A percentile compares a stretch with the other conserved stretches of the same genome.
These are phyloP conservation scores for Deroplatys truncata DNA, from an alignment of 2,888 invertebrate species.

Conservation along the genomic window DNA sequence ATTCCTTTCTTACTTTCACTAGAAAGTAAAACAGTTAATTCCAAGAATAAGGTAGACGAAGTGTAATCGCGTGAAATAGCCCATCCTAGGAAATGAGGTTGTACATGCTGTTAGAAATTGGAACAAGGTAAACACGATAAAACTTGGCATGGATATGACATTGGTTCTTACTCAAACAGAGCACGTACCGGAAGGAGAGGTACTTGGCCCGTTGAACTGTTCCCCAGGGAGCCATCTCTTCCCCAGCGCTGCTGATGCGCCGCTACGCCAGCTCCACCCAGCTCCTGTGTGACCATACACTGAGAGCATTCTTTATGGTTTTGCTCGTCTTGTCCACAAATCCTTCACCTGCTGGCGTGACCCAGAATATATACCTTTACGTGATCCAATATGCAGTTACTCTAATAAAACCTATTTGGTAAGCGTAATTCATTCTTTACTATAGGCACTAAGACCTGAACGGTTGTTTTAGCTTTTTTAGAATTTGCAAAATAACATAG, in stretches of 20 bases:
- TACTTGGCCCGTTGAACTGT: neutral
- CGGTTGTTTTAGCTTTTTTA: no score
- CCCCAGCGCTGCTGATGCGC: neutral
- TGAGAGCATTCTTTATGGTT: neutral
- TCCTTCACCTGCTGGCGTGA: neutral
- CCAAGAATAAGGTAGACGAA: neutral
- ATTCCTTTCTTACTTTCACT: neutral
- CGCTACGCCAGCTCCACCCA: neutral
- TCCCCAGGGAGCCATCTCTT: neutral
- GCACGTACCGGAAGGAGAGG: neutral
- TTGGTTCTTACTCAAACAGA: neutral
- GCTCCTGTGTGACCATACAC: neutral
- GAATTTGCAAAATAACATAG: no score
- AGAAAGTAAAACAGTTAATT: neutral
- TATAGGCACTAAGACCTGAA: no score
- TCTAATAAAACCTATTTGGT: no score
- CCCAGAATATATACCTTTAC: no score
- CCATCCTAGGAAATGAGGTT: neutral
- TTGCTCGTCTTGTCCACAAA: neutral
- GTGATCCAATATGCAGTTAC: no score
- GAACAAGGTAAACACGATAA: neutral
- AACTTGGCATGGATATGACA: neutral
- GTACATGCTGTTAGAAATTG: neutral
- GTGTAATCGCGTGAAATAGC: neutral
- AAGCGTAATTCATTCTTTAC: no score